Percentiles rank a stretch among this genome's conserved stretches.
phyloP scores from a whole-genome alignment of 2,888 invertebrate genomes.

The Melolontha melolontha region DNA sequence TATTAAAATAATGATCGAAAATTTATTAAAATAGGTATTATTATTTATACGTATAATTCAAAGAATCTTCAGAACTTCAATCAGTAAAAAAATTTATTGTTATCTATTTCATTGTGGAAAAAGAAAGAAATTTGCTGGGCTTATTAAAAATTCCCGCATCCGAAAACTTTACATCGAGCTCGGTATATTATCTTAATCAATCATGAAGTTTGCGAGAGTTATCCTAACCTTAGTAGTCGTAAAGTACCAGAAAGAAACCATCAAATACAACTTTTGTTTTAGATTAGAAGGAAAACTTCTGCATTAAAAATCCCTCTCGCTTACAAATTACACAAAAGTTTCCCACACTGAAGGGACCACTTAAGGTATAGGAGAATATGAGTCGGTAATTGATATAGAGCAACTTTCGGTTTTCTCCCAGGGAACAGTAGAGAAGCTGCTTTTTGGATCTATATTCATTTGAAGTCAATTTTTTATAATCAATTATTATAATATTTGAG shows the following conservation, averaged over 20 bases:
- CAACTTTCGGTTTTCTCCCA: slow-evolving; percentile 35
- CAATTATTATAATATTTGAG: slow-evolving; percentile 2
- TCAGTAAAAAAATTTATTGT: slow-evolving; percentile 8
- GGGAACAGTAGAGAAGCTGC: slow-evolving; percentile 7
- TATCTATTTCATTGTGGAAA: slow-evolving; percentile 12
- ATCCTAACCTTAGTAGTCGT: slow-evolving; percentile 38
- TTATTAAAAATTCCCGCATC: slow-evolving; percentile 40
- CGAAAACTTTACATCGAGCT: slow-evolving; percentile 25
- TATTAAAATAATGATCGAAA: no score
- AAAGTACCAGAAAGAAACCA: slow-evolving; percentile 40
- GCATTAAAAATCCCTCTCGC: slow-evolving; percentile 46
- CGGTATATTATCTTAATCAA: slow-evolving; percentile 41
- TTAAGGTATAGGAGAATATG: slow-evolving; percentile 38
- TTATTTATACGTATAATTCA: no score
- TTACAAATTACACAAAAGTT: slow-evolving; percentile 41
- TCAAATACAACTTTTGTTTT: slow-evolving; percentile 44
- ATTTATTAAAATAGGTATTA: no score
- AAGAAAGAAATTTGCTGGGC: slow-evolving; percentile 25
- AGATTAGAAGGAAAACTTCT: slow-evolving; percentile 46
- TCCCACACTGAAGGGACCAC: slow-evolving; percentile 23
- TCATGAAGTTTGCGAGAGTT: slow-evolving; percentile 39
- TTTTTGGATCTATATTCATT: neutral
- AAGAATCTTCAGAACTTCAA: slow-evolving; percentile 1
- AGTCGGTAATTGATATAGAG: slow-evolving; percentile 38
- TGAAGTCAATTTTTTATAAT: neutral